These are phyloP conservation scores for Rhadina sibilatrix DNA, from an alignment of 2,113 vertebrate genomes.

Conservation along the genomic window DNA sequence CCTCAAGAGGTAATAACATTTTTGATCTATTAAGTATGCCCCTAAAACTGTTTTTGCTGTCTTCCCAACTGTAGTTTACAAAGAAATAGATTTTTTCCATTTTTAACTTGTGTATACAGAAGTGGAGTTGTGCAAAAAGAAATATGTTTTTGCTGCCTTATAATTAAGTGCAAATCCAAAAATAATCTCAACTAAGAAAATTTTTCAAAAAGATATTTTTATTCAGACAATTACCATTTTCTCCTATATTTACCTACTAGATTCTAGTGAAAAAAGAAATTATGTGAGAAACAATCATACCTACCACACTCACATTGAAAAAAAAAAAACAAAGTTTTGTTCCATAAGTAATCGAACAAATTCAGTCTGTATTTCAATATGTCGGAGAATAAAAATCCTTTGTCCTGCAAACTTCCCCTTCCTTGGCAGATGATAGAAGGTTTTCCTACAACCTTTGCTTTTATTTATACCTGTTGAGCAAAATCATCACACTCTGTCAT, in stretches of 20 bases:
- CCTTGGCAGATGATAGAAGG: not conserved
- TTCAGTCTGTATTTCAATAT: not conserved
- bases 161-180: not conserved
- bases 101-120: not conserved
- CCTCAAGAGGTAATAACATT: conserved; percentile 10
- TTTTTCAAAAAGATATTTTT: not conserved
- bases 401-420: not conserved
- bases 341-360: not conserved
- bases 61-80: not conserved
- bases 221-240: not conserved
- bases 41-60: not conserved
- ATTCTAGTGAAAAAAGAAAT: not conserved
- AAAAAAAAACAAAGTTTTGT: not conserved
- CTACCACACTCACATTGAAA: not conserved
- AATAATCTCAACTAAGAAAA: not conserved
- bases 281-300: not conserved
- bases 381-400: not conserved
- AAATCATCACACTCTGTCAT: not conserved
- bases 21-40: conserved; percentile 2
- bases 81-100: not conserved
- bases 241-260: not conserved
- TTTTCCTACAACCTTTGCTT: not conserved
- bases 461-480: not conserved
- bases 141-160: not conserved
- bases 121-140: not conserved